A percentile compares a stretch with the other conserved stretches of the same genome.
Evolutionary conservation across 92 coral and sea anemone species (phyloP).

Genomic region (Palythoa heliodiscus): DNA sequence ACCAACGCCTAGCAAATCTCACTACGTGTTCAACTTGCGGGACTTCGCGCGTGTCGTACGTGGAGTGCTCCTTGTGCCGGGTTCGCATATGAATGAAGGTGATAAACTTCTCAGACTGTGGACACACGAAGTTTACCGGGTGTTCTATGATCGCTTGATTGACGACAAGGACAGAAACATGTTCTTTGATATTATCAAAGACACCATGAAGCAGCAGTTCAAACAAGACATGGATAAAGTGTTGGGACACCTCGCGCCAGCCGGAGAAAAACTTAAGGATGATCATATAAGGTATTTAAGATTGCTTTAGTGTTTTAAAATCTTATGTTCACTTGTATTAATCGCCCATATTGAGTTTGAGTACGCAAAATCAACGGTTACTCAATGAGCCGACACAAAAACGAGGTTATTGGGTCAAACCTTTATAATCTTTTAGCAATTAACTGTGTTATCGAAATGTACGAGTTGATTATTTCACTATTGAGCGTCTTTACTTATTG

Average conservation of each 20-base stretch:
- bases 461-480: too few species aligned
- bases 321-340: too few species aligned
- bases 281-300: conserved; percentile 82
- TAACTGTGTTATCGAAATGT: too few species aligned
- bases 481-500: too few species aligned
- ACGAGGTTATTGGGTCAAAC: too few species aligned
- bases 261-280: conserved; percentile 92
- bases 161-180: conserved; percentile 88
- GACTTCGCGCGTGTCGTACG: conserved; percentile 99
- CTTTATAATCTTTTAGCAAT: too few species aligned
- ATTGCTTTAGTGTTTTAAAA: neutral
- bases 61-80: conserved; percentile 97
- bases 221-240: conserved; percentile 91
- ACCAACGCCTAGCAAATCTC: conserved; percentile 98
- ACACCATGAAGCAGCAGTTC: conserved; percentile 86
- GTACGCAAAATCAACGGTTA: too few species aligned
- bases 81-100: conserved; percentile 91
- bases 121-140: conserved; percentile 98
- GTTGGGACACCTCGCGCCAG: conserved; percentile 82
- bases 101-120: conserved; percentile 96
- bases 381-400: too few species aligned
- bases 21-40: conserved; percentile 99
- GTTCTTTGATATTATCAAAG: conserved; percentile 96
- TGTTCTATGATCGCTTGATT: conserved; percentile 93
- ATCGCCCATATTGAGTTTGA: too few species aligned